These are phyloP conservation scores for Nomada fucata DNA, from an alignment of 2,888 invertebrate genomes.

Conservation along the genomic window DNA sequence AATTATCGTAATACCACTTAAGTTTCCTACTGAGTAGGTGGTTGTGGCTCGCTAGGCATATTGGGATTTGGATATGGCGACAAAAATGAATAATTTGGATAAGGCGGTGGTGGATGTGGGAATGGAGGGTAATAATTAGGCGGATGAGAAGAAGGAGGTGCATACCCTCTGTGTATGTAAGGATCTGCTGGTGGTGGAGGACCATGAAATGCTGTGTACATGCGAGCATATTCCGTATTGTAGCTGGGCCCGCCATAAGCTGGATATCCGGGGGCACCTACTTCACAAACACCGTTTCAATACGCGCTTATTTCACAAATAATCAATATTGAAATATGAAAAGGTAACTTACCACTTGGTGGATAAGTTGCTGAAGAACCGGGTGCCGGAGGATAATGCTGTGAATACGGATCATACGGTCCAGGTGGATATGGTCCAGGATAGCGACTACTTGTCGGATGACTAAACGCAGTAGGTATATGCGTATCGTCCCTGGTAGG, in stretches of 20 bases:
- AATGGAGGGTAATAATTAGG: constrained; percentile 83
- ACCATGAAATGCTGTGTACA: constrained; percentile 82
- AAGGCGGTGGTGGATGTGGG: constrained; percentile 85
- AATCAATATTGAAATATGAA: constrained; percentile 1
- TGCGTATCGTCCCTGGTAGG: constrained; percentile 77
- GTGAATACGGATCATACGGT: constrained; percentile 82
- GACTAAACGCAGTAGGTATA: constrained; percentile 81
- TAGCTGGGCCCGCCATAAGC: constrained; percentile 81
- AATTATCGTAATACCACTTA: constrained; percentile 47
- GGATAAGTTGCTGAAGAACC: constrained; percentile 81
- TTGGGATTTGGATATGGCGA: constrained; percentile 85
- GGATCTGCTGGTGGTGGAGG: constrained; percentile 82
- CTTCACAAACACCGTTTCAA: constrained; percentile 49
- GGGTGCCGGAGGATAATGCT: constrained; percentile 81
- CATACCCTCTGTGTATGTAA: constrained; percentile 82
- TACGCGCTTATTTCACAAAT: constrained; percentile 5
- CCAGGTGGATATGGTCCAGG: constrained; percentile 81
- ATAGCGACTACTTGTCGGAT: constrained; percentile 80
- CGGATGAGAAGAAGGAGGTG: constrained; percentile 80
- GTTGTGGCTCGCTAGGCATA: constrained; percentile 82
- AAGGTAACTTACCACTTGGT: constrained; percentile 76
- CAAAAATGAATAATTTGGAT: constrained; percentile 86
- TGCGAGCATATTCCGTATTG: constrained; percentile 81
- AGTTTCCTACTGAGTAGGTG: constrained; percentile 80
- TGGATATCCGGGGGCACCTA: constrained; percentile 81